These are phyloP conservation scores for Geotrypetes seraphini DNA, from an alignment of 2,797 vertebrate species.

Conservation along the genomic window DNA sequence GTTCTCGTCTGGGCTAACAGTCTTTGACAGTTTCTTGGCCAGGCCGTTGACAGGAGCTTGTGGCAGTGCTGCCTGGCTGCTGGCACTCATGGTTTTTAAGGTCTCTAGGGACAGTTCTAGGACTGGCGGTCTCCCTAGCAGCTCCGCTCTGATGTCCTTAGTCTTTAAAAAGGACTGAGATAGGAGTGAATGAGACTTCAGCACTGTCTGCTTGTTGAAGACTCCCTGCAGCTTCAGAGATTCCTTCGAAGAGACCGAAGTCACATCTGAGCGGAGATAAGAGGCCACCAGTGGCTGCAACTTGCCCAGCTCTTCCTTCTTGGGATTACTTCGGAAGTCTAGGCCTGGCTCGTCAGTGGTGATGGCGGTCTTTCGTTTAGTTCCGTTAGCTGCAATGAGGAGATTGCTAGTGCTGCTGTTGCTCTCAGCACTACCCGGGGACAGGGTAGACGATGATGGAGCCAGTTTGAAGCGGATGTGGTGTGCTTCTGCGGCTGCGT, in stretches of 20 bases:
- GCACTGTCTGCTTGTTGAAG: constrained; percentile 87
- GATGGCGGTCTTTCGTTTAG: constrained; percentile 79
- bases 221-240: constrained; percentile 89
- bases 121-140: constrained; percentile 80
- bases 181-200: constrained; percentile 81
- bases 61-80: constrained; percentile 64
- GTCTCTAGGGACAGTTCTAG: constrained; percentile 86
- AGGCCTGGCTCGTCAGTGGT: constrained; percentile 69
- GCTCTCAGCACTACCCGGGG: constrained; percentile 86
- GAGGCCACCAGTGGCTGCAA: constrained; percentile 87
- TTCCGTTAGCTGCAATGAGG: constrained; percentile 80
- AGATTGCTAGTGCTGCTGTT: constrained; percentile 90
- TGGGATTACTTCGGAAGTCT: constrained; percentile 68
- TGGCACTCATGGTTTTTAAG: constrained; percentile 82
- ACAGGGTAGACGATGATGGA: constrained; percentile 91
- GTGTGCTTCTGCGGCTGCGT: constrained; percentile 98
- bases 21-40: constrained; percentile 83
- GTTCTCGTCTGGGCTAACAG: constrained; percentile 64
- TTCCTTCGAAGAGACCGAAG: constrained; percentile 83
- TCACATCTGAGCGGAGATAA: constrained; percentile 89
- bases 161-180: constrained; percentile 68
- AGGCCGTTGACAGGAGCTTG: constrained; percentile 86
- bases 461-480: constrained; percentile 99
- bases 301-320: constrained; percentile 81
- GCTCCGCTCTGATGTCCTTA: constrained; percentile 59